Conservation (phyloP, 2,113 vertebrate genomes). For the Salvelinus alpinus region DNA sequence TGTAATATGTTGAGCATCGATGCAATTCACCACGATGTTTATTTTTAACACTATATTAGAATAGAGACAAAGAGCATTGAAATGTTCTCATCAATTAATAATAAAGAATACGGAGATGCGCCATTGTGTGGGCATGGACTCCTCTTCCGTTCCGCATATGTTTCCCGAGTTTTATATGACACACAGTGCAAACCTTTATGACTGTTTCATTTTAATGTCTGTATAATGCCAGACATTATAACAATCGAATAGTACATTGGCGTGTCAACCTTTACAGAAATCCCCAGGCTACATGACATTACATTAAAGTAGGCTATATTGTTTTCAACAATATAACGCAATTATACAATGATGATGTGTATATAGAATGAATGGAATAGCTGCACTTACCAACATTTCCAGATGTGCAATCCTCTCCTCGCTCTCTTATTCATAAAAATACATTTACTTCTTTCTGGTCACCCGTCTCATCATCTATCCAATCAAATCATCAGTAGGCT, state of each 20-base stretch:
- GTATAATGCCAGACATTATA: too few relatives aligned
- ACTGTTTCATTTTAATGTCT: too few relatives aligned
- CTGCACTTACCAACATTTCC: slow-evolving; percentile 40
- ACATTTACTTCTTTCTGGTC: not conserved
- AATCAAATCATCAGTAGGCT: slow-evolving; percentile 18
- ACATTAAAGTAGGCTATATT: not conserved
- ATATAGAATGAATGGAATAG: slow-evolving; percentile 3
- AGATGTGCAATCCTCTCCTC: slow-evolving; percentile 18
- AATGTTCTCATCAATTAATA: slow-evolving; percentile 43
- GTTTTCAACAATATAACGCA: not conserved
- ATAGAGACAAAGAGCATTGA: slow-evolving; percentile 20
- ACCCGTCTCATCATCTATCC: not conserved
- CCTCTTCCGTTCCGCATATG: not conserved
- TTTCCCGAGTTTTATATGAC: not conserved
- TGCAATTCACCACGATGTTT: too few relatives aligned
- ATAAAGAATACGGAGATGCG: slow-evolving; percentile 38
- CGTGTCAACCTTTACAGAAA: too few relatives aligned
- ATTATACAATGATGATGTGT: slow-evolving; percentile 16
- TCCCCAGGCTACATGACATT: not conserved
- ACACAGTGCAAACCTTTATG: too few relatives aligned
- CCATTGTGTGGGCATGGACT: not conserved
- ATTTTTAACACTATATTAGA: too few relatives aligned
- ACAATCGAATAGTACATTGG: too few relatives aligned
- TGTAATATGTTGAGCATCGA: not conserved
- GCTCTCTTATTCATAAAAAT: not conserved